A percentile compares a stretch with the other conserved stretches of the same genome.
Conservation (phyloP, 2,113 vertebrate species). For the Misgurnus mizolepis region DNA sequence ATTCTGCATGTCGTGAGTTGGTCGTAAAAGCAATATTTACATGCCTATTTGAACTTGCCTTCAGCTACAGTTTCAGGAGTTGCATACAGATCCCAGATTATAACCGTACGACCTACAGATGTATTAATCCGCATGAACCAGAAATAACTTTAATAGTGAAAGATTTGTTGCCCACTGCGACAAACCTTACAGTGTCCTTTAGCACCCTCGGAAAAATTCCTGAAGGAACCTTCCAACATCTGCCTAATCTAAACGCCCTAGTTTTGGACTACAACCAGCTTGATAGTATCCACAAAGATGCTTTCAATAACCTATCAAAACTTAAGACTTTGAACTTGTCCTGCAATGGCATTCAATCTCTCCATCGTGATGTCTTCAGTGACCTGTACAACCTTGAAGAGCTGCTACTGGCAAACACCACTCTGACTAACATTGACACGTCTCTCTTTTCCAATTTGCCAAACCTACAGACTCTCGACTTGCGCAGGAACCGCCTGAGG, state of each 20-base stretch:
- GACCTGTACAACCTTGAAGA: constrained; percentile 65
- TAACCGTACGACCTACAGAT: constrained; percentile 60
- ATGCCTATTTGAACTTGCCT: constrained; percentile 43
- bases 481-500: constrained; percentile 64
- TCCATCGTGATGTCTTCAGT: constrained; percentile 58
- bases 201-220: constrained; percentile 48
- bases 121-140: constrained; percentile 57
- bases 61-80: constrained; percentile 75
- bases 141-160: constrained; percentile 55
- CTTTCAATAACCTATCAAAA: constrained; percentile 69
- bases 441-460: constrained; percentile 59
- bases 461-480: constrained; percentile 58
- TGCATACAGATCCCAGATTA: constrained; percentile 66
- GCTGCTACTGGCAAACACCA: constrained; percentile 68
- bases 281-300: constrained; percentile 48
- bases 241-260: constrained; percentile 63
- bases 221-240: constrained; percentile 56
- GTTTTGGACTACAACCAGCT: constrained; percentile 68
- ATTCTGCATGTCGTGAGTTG: constrained; percentile 30
- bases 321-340: constrained; percentile 71
- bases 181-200: constrained; percentile 59
- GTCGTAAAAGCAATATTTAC: constrained; percentile 41
- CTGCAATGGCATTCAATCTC: constrained; percentile 63
- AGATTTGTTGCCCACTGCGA: constrained; percentile 61
- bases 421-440: constrained; percentile 57